Evolutionary conservation across 1,140 invertebrate genomes (phyloP).

Genomic region (Aphaenogaster floridana): DNA sequence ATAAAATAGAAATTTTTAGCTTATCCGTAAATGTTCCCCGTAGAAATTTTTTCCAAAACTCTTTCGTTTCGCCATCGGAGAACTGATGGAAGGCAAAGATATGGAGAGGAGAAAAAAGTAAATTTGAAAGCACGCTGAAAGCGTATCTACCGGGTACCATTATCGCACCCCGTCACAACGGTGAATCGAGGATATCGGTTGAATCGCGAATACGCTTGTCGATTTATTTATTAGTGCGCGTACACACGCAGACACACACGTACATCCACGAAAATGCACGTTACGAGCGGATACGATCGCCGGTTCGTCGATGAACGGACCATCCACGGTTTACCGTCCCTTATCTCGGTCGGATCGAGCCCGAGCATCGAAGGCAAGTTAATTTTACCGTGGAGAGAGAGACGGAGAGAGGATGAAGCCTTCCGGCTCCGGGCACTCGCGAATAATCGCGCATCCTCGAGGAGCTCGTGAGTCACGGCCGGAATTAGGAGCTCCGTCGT

Average conservation of each 20-base stretch:
- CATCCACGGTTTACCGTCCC: slow-evolving; percentile 39
- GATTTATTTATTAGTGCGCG: slow-evolving; percentile 43
- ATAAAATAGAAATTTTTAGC: neutral
- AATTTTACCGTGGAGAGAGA: slow-evolving; percentile 27
- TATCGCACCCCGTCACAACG: slow-evolving; percentile 15
- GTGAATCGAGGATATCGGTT: slow-evolving; percentile 6
- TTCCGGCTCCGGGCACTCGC: slow-evolving; percentile 53
- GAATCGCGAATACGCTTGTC: slow-evolving; percentile 10
- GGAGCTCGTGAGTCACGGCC: slow-evolving; percentile 53
- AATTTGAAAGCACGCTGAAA: neutral
- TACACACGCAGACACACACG: neutral
- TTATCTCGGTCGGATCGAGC: slow-evolving; percentile 42
- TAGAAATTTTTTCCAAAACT: neutral
- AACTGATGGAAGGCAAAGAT: neutral
- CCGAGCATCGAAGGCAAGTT: slow-evolving; percentile 59
- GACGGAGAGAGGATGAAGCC: slow-evolving; percentile 6
- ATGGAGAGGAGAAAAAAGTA: neutral
- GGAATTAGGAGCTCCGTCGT: slow-evolving; percentile 35
- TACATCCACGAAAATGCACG: neutral
- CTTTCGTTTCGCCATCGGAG: neutral
- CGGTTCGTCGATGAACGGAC: slow-evolving; percentile 28
- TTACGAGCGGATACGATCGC: slow-evolving; percentile 43
- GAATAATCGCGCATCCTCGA: slow-evolving; percentile 50
- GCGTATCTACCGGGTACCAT: neutral
- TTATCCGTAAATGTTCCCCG: neutral